These are phyloP conservation scores for Drosophila sturtevanti DNA, from an alignment of 1,140 invertebrate species.

Conservation along the genomic window DNA sequence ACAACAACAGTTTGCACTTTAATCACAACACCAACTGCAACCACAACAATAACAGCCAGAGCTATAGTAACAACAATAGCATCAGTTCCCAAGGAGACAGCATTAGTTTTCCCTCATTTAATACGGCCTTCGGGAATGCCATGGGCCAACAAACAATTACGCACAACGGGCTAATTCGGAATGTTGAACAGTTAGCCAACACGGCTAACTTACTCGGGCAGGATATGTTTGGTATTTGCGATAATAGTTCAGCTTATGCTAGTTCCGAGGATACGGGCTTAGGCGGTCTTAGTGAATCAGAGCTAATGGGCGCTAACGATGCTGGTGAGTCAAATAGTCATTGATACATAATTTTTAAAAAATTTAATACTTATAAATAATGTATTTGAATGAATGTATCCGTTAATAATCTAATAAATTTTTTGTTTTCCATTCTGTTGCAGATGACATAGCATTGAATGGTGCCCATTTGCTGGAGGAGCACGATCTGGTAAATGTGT, in stretches of 20 bases:
- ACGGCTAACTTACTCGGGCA: slow-evolving; percentile 68
- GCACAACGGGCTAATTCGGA: slow-evolving; percentile 23
- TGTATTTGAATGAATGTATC: too few species aligned
- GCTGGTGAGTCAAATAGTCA: slow-evolving; percentile 60
- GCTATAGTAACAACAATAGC: slow-evolving; percentile 51
- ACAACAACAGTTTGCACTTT: slow-evolving; percentile 63
- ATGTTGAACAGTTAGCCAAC: slow-evolving; percentile 32
- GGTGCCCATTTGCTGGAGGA: slow-evolving; percentile 87
- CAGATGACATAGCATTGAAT: slow-evolving; percentile 83
- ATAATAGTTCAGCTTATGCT: slow-evolving; percentile 85
- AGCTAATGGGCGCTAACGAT: slow-evolving; percentile 83
- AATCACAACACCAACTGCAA: slow-evolving; percentile 35
- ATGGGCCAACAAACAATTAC: slow-evolving; percentile 40
- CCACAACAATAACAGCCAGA: slow-evolving; percentile 37
- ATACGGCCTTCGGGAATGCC: slow-evolving; percentile 62
- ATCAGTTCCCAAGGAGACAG: slow-evolving; percentile 35
- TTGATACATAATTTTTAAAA: too few species aligned
- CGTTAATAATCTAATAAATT: too few species aligned
- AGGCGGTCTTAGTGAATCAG: slow-evolving; percentile 84
- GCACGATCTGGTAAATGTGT: slow-evolving; percentile 93
- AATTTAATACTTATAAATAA: too few species aligned
- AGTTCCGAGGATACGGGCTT: slow-evolving; percentile 85
- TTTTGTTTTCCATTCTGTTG: slow-evolving; percentile 26
- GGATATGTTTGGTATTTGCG: slow-evolving; percentile 82
- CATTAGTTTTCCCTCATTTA: slow-evolving; percentile 66